These are phyloP conservation scores for Probosciger aterrimus DNA, from an alignment of 2,113 vertebrate species.

Conservation along the genomic window DNA sequence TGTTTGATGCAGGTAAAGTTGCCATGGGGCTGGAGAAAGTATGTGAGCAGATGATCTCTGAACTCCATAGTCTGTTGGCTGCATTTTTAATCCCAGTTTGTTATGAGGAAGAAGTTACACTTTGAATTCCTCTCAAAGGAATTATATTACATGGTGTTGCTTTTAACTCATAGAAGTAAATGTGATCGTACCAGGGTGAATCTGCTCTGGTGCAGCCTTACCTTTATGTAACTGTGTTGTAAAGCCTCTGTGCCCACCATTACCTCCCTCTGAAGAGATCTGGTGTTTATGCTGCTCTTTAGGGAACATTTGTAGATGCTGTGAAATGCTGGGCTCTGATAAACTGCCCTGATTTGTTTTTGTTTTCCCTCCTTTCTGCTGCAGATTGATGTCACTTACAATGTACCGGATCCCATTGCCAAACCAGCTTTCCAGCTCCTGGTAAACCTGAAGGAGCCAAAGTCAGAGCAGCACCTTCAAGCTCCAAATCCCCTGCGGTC, in stretches of 20 bases:
- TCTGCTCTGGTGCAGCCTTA: not conserved
- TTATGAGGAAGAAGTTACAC: not conserved
- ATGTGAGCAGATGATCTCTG: not conserved
- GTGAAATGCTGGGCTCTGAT: accelerated
- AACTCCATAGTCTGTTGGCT: not conserved
- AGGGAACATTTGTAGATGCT: not conserved
- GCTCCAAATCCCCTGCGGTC: not conserved
- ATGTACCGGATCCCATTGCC: constrained; percentile 86
- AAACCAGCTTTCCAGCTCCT: constrained; percentile 91
- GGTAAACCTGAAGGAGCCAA: constrained; percentile 84
- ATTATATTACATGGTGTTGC: accelerated
- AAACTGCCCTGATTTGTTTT: not conserved
- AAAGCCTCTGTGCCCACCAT: not conserved
- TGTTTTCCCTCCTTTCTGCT: not conserved
- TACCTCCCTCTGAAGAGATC: not conserved
- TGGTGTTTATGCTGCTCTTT: not conserved
- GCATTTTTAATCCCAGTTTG: not conserved
- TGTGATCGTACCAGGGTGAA: not conserved
- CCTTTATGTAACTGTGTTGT: not conserved
- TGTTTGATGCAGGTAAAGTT: constrained; percentile 90
- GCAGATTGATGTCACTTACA: constrained; percentile 91
- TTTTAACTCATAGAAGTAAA: not conserved
- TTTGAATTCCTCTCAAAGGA: not conserved
- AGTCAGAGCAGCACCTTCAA: constrained; percentile 61
- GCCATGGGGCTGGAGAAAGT: not conserved